phyloP scores from a whole-genome alignment of 1,140 invertebrate species.

The Caenorhabditis briggsae region DNA sequence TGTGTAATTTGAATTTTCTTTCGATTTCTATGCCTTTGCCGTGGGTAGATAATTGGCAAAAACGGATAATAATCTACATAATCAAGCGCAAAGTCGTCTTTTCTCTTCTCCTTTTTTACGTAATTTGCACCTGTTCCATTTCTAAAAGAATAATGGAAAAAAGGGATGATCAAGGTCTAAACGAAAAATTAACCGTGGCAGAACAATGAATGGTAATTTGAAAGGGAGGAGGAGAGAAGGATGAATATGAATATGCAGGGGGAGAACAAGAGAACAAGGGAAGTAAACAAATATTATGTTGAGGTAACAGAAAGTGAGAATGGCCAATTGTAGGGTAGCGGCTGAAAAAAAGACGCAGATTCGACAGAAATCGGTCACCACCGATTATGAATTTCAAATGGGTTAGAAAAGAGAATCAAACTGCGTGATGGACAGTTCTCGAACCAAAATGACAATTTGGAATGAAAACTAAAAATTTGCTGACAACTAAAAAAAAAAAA shows the following conservation, averaged over 20 bases:
- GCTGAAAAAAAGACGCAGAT: conserved; percentile 7
- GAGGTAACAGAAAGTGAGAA: background rate
- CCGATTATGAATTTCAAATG: conserved; percentile 29
- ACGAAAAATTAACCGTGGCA: background rate
- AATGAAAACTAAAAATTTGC: background rate
- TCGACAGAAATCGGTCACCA: background rate
- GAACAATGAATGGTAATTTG: no score
- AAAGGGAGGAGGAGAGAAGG: background rate
- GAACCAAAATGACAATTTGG: background rate
- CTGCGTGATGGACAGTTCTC: background rate
- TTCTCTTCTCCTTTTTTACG: background rate
- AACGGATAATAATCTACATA: conserved; percentile 19
- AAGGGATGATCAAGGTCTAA: background rate
- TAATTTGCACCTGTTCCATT: conserved; percentile 6
- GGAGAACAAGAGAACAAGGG: background rate
- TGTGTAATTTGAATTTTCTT: conserved; percentile 39
- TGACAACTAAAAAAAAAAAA: background rate
- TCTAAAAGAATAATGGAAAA: no score
- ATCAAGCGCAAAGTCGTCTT: no score
- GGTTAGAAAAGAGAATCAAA: background rate
- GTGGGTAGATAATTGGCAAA: conserved; percentile 4
- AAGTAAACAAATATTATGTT: background rate
- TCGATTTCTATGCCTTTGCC: background rate
- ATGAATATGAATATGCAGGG: background rate
- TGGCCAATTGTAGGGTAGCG: background rate